Conservation (phyloP, 2,113 vertebrate genomes). For the Noctilio leporinus region DNA sequence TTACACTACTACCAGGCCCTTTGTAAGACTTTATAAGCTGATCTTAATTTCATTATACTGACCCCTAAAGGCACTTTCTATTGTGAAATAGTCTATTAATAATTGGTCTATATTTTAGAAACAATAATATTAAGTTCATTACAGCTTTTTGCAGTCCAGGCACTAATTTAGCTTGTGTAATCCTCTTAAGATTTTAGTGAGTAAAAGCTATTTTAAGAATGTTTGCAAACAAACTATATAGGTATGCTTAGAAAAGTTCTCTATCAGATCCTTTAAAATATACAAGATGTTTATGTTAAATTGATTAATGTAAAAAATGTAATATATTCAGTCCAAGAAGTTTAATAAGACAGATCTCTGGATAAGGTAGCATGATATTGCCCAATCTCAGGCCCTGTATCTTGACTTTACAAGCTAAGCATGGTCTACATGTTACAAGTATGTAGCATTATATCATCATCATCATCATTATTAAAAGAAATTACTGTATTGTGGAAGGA, state of each 20-base stretch:
- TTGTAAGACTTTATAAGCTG: slow-evolving; percentile 55
- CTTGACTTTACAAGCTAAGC: slow-evolving; percentile 34
- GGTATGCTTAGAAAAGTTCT: slow-evolving; percentile 42
- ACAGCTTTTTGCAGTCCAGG: slow-evolving; percentile 51
- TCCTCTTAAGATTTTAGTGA: slow-evolving; percentile 65
- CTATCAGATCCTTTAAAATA: slow-evolving; percentile 54
- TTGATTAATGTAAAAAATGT: slow-evolving; percentile 53
- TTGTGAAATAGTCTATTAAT: slow-evolving; percentile 72
- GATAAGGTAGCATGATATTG: not conserved
- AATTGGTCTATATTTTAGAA: slow-evolving; percentile 68
- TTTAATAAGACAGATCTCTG: slow-evolving; percentile 36
- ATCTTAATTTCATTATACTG: slow-evolving; percentile 68
- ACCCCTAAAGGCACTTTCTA: slow-evolving; percentile 69
- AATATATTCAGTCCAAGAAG: slow-evolving; percentile 13
- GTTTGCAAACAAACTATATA: slow-evolving; percentile 62
- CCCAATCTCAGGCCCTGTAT: not conserved
- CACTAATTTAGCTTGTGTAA: slow-evolving; percentile 65
- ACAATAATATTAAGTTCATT: slow-evolving; percentile 65
- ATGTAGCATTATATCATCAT: not conserved
- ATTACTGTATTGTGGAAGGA: not conserved
- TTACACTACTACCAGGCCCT: slow-evolving; percentile 43
- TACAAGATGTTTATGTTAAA: slow-evolving; percentile 51
- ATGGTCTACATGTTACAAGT: not conserved
- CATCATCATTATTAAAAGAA: not conserved
- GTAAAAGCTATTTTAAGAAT: slow-evolving; percentile 69